Base-by-base conservation (phyloP, 2,113 vertebrate genomes). In the Protomyctophum bolini region DNA sequence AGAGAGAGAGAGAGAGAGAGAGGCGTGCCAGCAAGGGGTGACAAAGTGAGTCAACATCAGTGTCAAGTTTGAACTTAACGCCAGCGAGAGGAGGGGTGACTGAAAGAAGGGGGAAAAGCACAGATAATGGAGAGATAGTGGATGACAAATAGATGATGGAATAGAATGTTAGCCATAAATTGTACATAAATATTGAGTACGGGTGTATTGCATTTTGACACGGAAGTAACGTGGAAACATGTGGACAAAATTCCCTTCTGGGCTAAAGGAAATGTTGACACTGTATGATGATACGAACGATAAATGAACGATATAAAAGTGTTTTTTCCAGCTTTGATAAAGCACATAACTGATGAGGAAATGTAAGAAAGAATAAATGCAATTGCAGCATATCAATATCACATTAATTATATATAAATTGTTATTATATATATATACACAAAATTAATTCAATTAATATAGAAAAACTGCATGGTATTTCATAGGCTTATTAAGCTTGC, bases 1-100 rank as follows among this genome's bases (percentile, higher is more conserved):
- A 48, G 66, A 11, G 66, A 58, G 66, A 15, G 55, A 3, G 8
- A n/a, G 52, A 8, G 66, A 9, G 64, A 14, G 46, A 58, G 21
- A 58, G 56, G 66, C 6, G 83, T 87, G 87, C 80, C 84, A 87
- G 87, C 65, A 84, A 89, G 88, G 86, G 84, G 87, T 89, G 88
- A 93, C 92, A 94, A 89, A 92, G 85, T 82, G 88, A 93, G 92
- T 94, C 91, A 94, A 92, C 92, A 90, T 94, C 93, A 94, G 91
- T 94, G 93, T 94, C 93, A 94, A 92, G 89, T 92, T 92, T 94
- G 91, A 94, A 93, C 93, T 93, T 94, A 93, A 94, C 93, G 91
- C 90, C 91, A 92, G 84, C 67, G 63, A 92, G 90, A 87, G 85
- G 82, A 91, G 89, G 87, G 87, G 84, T 83, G 84, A 85, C 77